Percentiles rank a stretch among this genome's conserved stretches.
These are phyloP conservation scores for Anoplolepis gracilipes DNA, from an alignment of 1,140 invertebrate genomes.

Conservation along the genomic window DNA sequence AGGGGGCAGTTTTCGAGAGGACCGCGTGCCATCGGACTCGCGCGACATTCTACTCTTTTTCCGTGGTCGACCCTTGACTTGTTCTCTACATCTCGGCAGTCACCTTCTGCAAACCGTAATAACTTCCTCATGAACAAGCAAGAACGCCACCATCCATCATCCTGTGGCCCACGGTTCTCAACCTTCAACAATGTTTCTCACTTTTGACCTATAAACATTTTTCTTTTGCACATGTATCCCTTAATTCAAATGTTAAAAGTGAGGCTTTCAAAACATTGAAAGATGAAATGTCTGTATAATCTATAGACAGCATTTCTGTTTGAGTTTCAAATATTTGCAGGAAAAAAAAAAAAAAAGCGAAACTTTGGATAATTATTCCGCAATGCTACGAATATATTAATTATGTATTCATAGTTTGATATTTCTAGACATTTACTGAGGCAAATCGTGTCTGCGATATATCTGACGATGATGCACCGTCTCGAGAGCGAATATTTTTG, in stretches of 20 bases:
- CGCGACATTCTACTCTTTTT: slow-evolving; percentile 67
- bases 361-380: background rate
- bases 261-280: background rate
- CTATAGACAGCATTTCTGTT: background rate
- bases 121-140: slow-evolving; percentile 77
- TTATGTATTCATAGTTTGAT: slow-evolving; percentile 6
- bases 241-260: background rate
- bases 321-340: background rate
- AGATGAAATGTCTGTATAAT: background rate
- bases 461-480: background rate
- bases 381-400: slow-evolving; percentile 15
- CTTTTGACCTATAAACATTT: slow-evolving; percentile 39
- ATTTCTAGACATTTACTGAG: slow-evolving; percentile 10
- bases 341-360: background rate
- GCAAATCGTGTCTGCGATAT: background rate
- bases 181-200: slow-evolving; percentile 54
- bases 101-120: slow-evolving; percentile 72
- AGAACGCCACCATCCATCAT: slow-evolving; percentile 78
- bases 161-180: slow-evolving; percentile 70
- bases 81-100: slow-evolving; percentile 38
- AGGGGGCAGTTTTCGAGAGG: slow-evolving; percentile 48
- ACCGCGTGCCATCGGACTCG: slow-evolving; percentile 50
- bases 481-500: slow-evolving; percentile 41
- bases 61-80: slow-evolving; percentile 45
- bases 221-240: background rate